These are phyloP conservation scores for Momotus momota DNA, from an alignment of 2,797 vertebrate genomes.

Conservation along the genomic window DNA sequence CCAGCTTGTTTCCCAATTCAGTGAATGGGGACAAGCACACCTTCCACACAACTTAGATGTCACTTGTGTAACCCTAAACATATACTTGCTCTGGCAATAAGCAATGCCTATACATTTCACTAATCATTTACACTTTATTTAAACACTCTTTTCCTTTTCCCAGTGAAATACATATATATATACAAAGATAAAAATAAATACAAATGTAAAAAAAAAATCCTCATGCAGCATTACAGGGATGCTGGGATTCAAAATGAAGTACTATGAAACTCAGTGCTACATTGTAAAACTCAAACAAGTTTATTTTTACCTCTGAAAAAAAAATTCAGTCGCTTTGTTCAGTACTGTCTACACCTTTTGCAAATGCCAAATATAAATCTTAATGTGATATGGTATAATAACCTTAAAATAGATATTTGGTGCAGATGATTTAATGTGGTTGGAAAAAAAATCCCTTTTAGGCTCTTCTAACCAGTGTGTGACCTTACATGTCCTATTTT, in stretches of 20 bases:
- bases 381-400: neutral
- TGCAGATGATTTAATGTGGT: neutral
- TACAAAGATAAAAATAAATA: neutral
- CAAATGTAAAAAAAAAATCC: neutral
- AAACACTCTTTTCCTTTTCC: neutral
- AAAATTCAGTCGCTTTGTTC: neutral
- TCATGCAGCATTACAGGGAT: neutral
- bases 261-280: neutral
- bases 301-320: neutral
- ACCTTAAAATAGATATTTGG: neutral
- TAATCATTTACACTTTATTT: neutral
- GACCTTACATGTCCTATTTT: neutral
- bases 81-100: neutral
- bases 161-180: neutral
- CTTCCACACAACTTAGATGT: neutral
- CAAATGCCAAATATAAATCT: neutral
- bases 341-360: neutral
- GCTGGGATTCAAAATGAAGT: neutral
- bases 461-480: neutral
- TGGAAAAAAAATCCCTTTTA: neutral
- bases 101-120: neutral
- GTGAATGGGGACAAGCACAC: neutral
- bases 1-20: neutral
- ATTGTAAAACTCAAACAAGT: neutral
- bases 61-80: neutral